These are phyloP conservation scores for Crocodylus rhombifer DNA, from an alignment of 2,797 vertebrate species.

Conservation along the genomic window DNA sequence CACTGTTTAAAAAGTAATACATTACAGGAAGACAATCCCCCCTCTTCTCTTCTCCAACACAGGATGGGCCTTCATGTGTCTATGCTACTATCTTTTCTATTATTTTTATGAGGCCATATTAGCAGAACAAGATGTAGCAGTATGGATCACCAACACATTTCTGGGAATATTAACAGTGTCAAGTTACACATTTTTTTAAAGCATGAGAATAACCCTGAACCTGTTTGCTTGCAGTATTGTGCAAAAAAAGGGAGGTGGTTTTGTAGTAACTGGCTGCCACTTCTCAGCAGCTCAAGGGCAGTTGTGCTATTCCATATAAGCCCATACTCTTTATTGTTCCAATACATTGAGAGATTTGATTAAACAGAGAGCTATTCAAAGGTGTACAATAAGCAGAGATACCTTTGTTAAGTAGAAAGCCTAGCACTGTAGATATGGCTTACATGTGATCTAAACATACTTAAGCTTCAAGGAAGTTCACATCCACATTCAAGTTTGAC, in stretches of 20 bases:
- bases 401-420: neutral
- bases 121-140: neutral
- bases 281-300: neutral
- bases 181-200: neutral
- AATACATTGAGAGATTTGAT: neutral
- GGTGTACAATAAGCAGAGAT: neutral
- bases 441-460: neutral
- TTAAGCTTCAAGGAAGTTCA: neutral
- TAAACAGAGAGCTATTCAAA: neutral
- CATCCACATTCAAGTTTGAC: neutral
- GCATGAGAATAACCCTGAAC: neutral
- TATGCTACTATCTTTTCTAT: neutral
- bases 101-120: neutral
- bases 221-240: neutral
- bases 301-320: neutral
- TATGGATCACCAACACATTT: neutral
- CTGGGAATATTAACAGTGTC: neutral
- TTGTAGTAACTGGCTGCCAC: neutral
- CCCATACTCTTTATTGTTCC: neutral
- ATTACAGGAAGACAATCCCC: neutral
- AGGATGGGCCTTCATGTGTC: neutral
- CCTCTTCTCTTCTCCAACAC: rapidly evolving
- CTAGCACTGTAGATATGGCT: neutral
- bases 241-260: neutral
- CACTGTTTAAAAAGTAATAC: neutral